phyloP scores from a whole-genome alignment of 2,113 vertebrate genomes.

The Cottus gobio region DNA sequence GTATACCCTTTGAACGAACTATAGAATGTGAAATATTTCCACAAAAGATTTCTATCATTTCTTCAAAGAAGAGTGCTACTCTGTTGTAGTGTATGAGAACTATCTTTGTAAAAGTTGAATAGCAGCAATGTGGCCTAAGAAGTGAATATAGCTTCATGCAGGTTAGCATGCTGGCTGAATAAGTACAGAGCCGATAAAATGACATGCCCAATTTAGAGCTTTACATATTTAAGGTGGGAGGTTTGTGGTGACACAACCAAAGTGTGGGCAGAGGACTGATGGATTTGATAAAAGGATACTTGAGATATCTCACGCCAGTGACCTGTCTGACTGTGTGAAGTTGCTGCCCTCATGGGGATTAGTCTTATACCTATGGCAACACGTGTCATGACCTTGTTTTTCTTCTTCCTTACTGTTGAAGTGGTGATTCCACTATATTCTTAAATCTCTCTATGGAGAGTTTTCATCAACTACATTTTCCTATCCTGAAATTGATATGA shows the following conservation, averaged over 20 bases:
- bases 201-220: conserved; percentile 36
- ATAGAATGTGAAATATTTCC: background rate
- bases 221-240: conserved; percentile 62
- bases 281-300: conserved; percentile 37
- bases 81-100: background rate
- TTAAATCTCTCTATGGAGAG: background rate
- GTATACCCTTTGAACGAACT: background rate
- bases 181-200: conserved; percentile 48
- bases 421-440: background rate
- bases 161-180: conserved; percentile 17
- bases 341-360: background rate
- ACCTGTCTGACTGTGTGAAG: conserved; percentile 41
- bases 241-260: conserved; percentile 56
- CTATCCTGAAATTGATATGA: background rate
- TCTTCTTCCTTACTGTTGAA: background rate
- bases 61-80: background rate
- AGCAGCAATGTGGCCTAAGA: background rate
- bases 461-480: background rate
- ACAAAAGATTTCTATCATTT: background rate
- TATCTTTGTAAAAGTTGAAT: conserved; percentile 20
- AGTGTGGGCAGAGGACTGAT: conserved; percentile 62
- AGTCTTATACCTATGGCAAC: background rate
- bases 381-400: background rate
- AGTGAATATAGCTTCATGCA: background rate
- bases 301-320: conserved; percentile 25